Evolutionary conservation across 1,140 invertebrate species (phyloP).

Genomic region (Portunus trituberculatus): DNA sequence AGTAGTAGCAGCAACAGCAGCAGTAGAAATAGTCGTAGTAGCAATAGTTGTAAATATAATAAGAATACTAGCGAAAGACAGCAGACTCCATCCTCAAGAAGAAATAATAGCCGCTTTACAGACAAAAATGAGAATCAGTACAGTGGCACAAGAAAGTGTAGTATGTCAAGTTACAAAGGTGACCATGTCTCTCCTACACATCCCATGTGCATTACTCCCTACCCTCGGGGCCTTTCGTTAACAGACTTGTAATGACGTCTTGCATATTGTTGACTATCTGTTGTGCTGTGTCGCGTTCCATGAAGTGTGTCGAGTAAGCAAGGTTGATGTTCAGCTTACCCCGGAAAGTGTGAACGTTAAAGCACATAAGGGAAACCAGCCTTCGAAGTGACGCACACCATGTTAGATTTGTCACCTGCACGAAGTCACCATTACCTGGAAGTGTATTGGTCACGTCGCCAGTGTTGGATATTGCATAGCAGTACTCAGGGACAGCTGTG

Average conservation of each 20-base stretch:
- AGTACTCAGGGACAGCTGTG: constrained; percentile 23
- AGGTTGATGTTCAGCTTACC: constrained; percentile 34
- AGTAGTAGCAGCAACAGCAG: too few species aligned
- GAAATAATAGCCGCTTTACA: too few species aligned
- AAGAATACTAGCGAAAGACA: too few species aligned
- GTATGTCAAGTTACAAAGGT: too few species aligned
- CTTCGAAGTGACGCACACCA: neutral
- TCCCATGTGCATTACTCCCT: neutral
- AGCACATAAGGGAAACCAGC: constrained; percentile 35
- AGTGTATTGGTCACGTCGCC: constrained; percentile 42
- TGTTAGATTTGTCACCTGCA: constrained; percentile 2
- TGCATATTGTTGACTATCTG: neutral
- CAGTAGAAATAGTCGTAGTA: too few species aligned
- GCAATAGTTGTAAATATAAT: too few species aligned
- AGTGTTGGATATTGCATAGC: constrained; percentile 54
- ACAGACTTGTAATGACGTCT: neutral
- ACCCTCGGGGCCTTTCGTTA: neutral
- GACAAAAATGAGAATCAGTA: too few species aligned
- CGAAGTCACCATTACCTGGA: constrained; percentile 37
- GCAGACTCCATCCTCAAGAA: too few species aligned
- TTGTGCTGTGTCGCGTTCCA: neutral
- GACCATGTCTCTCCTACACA: too few species aligned
- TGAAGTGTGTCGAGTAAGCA: constrained; percentile 33
- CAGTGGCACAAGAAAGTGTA: too few species aligned
- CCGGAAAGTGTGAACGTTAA: constrained; percentile 47